phyloP scores from a whole-genome alignment of 2,113 vertebrate genomes.

The Hippopotamus amphibius region DNA sequence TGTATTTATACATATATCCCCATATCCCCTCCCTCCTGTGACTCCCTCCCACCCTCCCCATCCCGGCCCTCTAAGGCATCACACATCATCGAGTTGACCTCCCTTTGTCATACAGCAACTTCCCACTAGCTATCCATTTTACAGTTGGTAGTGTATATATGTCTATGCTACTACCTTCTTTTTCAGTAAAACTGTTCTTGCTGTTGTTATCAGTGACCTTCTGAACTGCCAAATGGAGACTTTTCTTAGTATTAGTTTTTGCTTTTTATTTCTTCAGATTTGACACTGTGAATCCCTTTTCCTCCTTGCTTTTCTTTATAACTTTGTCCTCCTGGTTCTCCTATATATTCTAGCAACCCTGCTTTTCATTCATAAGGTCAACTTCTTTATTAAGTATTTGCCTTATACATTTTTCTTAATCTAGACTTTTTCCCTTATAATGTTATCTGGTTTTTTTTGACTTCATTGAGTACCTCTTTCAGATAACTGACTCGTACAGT shows the following conservation, averaged over 20 bases:
- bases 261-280: constrained; percentile 4
- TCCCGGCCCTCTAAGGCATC: too few relatives aligned
- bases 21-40: too few relatives aligned
- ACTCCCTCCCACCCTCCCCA: too few relatives aligned
- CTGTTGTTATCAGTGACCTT: constrained; percentile 33
- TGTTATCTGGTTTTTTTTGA: neutral
- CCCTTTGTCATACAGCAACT: too few relatives aligned
- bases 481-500: neutral
- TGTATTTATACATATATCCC: too few relatives aligned
- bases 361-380: constrained; percentile 22
- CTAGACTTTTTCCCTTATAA: neutral
- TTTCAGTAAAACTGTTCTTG: neutral
- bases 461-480: neutral
- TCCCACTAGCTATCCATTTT: too few relatives aligned
- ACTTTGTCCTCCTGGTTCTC: neutral
- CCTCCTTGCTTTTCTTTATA: neutral
- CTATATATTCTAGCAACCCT: neutral
- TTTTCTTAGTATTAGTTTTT: constrained; percentile 6
- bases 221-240: neutral
- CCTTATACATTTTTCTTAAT: neutral
- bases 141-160: too few relatives aligned
- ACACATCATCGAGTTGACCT: too few relatives aligned
- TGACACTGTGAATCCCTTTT: neutral
- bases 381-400: constrained; percentile 43
- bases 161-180: neutral